phyloP scores from a whole-genome alignment of 2,113 vertebrate species.

The Poeciliopsis occidentalis region DNA sequence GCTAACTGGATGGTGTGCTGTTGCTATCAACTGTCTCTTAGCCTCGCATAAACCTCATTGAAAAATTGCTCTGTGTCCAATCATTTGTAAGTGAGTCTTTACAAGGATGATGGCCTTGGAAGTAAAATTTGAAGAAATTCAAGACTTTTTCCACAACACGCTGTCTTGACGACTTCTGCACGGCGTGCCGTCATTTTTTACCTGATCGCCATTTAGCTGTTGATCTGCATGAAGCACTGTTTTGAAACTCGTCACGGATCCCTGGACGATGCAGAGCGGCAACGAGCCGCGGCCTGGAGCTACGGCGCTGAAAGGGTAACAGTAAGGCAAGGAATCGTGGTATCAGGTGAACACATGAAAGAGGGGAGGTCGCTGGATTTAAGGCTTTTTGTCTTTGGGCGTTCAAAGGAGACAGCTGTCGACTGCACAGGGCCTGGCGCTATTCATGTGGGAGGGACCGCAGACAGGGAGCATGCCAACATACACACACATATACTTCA shows the following conservation, averaged over 20 bases:
- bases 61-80: background rate
- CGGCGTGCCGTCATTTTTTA: background rate
- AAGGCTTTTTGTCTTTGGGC: slow-evolving; percentile 78
- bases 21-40: background rate
- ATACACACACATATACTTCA: slow-evolving; percentile 66
- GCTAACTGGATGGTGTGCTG: background rate
- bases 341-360: slow-evolving; percentile 81
- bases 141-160: too few relatives aligned
- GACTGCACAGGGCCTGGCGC: slow-evolving; percentile 71
- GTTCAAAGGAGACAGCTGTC: slow-evolving; percentile 83
- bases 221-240: background rate
- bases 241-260: background rate
- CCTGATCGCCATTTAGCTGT: background rate
- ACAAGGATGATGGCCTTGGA: too few relatives aligned
- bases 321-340: slow-evolving; percentile 66
- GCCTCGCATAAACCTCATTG: background rate
- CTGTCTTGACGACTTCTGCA: too few relatives aligned
- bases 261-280: slow-evolving; percentile 9
- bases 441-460: slow-evolving; percentile 71
- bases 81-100: too few relatives aligned
- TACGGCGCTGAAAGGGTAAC: slow-evolving; percentile 46
- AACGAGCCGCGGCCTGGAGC: slow-evolving; percentile 40
- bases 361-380: slow-evolving; percentile 76
- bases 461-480: slow-evolving; percentile 68
- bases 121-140: too few relatives aligned